Percentiles rank a stretch among this genome's conserved stretches.
phyloP scores from a whole-genome alignment of 1,140 invertebrate species.

The Acyrthosiphon pisum region DNA sequence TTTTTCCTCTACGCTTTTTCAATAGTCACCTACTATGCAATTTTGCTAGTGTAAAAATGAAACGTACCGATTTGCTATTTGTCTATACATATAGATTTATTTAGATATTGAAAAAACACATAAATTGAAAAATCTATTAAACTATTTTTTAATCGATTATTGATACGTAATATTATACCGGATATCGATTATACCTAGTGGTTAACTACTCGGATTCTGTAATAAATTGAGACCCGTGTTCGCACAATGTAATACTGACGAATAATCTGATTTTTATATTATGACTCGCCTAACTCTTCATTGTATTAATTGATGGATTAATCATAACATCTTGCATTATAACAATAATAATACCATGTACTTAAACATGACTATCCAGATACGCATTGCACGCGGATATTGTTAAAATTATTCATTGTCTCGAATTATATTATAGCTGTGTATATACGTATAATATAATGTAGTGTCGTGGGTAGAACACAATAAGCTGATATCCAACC shows the following conservation, averaged over 20 bases:
- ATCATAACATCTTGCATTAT: not conserved
- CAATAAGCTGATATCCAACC: constrained; percentile 45
- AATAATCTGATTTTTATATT: not conserved
- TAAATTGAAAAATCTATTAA: not conserved
- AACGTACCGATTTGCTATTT: not conserved
- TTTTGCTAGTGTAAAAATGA: not conserved
- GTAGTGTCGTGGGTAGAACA: not conserved
- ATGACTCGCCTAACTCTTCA: not conserved
- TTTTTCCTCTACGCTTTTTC: not conserved
- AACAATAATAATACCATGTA: not conserved
- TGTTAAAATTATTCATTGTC: constrained; percentile 49
- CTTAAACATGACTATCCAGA: not conserved
- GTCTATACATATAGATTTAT: not conserved
- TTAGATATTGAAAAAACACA: too few relatives aligned
- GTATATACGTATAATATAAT: constrained; percentile 17
- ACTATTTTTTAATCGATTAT: not conserved
- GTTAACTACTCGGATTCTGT: not conserved
- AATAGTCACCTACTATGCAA: not conserved
- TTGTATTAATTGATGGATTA: constrained; percentile 28
- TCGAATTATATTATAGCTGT: constrained; percentile 16
- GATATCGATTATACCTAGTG: too few relatives aligned
- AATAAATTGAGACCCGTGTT: not conserved
- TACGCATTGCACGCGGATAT: constrained; percentile 22
- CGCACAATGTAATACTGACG: not conserved
- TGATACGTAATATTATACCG: not conserved